Percentiles rank a stretch among this genome's conserved stretches.
These are phyloP conservation scores for Leptestheria dahalacensis DNA, from an alignment of 1,140 invertebrate genomes.

Conservation along the genomic window DNA sequence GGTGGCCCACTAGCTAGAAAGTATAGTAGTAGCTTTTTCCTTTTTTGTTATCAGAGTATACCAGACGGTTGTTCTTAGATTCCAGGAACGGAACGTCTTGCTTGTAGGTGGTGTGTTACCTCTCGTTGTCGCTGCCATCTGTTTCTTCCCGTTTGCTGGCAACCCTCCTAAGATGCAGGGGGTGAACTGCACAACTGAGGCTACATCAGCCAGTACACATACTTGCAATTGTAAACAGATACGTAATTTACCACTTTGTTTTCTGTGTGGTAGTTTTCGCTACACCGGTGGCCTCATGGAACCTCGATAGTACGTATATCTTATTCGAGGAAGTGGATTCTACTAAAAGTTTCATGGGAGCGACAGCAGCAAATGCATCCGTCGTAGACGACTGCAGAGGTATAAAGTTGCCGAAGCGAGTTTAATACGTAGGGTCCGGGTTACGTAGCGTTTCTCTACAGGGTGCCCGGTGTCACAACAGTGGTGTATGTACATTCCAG, in stretches of 20 bases:
- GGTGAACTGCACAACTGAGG: not conserved
- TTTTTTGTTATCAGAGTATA: constrained; percentile 10
- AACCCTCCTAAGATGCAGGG: not conserved
- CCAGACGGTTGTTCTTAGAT: constrained; percentile 33
- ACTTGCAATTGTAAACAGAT: not conserved
- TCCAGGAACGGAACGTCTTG: constrained; percentile 53
- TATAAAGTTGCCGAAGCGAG: no score
- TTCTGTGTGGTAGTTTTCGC: no score
- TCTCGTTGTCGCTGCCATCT: not conserved
- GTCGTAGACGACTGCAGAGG: not conserved
- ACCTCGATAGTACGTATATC: no score
- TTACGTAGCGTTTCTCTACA: no score
- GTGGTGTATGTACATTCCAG: not conserved
- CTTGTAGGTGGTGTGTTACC: constrained; percentile 65
- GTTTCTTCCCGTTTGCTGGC: constrained; percentile 3
- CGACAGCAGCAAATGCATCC: no score
- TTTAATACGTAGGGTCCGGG: no score
- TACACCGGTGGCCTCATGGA: no score
- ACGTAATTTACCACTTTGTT: no score
- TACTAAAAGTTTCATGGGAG: no score
- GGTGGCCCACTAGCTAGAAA: constrained; percentile 51
- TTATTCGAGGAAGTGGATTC: no score
- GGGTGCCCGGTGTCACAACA: not conserved
- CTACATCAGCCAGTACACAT: not conserved
- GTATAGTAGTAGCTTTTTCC: constrained; percentile 22